phyloP scores from a whole-genome alignment of 2,797 vertebrate species.

The Taeniopygia guttata region DNA sequence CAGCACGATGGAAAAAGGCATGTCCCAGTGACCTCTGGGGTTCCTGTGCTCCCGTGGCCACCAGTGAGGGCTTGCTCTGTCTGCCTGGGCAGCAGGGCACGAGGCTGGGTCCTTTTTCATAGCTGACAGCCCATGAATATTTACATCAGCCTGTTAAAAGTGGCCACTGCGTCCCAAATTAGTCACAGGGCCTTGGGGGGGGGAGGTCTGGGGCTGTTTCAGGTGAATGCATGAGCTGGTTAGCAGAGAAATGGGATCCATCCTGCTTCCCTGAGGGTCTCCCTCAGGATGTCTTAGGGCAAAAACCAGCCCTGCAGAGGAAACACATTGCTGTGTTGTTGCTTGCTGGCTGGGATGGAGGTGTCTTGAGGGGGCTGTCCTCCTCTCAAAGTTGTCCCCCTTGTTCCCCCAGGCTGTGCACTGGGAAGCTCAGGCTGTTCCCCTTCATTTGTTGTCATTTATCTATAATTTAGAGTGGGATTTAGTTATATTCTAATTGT shows the following conservation, averaged over 20 bases:
- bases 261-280: neutral
- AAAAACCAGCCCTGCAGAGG: neutral
- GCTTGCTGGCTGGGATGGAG: neutral
- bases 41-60: neutral
- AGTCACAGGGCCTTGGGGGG: neutral
- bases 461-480: constrained; percentile 31
- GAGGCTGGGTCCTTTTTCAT: constrained; percentile 40
- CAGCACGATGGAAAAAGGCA: neutral
- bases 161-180: constrained; percentile 49
- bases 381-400: neutral
- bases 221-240: neutral
- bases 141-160: constrained; percentile 57
- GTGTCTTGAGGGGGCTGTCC: neutral
- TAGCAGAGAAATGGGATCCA: neutral
- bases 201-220: neutral
- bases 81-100: neutral
- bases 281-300: neutral
- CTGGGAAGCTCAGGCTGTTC: neutral
- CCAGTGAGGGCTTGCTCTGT: neutral
- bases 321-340: rapidly evolving
- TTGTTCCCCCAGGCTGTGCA: neutral
- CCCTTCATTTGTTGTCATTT: constrained; percentile 36
- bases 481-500: constrained; percentile 56
- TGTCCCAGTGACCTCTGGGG: neutral
- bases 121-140: constrained; percentile 60